Evolutionary conservation across 2,797 vertebrate genomes (phyloP).

Genomic region (Natrix natrix): DNA sequence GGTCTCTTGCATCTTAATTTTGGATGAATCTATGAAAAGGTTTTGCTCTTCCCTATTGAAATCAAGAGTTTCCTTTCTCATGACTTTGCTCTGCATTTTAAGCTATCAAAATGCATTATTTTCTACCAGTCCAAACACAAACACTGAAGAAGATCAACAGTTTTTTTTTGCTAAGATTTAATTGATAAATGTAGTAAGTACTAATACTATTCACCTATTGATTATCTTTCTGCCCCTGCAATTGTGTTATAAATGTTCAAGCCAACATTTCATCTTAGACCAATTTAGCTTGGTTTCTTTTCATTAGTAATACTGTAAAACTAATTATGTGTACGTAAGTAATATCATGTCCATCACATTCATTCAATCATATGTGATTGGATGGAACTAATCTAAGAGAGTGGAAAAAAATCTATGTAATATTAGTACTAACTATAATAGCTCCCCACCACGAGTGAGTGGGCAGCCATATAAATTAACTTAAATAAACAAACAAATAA

Average conservation of each 20-base stretch:
- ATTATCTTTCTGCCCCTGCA: too few relatives aligned
- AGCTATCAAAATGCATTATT: neutral
- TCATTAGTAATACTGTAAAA: neutral
- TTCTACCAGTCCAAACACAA: neutral
- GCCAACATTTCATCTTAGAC: neutral
- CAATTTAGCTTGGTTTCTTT: neutral
- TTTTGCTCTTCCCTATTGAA: neutral
- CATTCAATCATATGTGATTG: neutral
- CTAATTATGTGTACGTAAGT: neutral
- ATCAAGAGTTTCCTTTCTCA: neutral
- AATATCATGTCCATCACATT: neutral
- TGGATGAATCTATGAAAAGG: neutral
- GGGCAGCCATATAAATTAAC: neutral
- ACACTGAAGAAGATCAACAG: neutral
- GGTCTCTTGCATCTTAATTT: neutral
- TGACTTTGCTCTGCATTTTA: neutral
- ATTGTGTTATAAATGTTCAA: neutral
- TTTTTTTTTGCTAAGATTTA: neutral
- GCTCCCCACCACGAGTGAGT: neutral
- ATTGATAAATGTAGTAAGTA: neutral
- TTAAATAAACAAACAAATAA: neutral
- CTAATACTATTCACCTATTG: neutral
- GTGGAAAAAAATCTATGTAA: neutral
- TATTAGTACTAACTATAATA: neutral
- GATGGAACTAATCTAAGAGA: neutral